Evolutionary conservation across 2,888 invertebrate genomes (phyloP), one percentile per base, ranked within the genome.

Genomic region (Drosophila villosipedis): DNA sequence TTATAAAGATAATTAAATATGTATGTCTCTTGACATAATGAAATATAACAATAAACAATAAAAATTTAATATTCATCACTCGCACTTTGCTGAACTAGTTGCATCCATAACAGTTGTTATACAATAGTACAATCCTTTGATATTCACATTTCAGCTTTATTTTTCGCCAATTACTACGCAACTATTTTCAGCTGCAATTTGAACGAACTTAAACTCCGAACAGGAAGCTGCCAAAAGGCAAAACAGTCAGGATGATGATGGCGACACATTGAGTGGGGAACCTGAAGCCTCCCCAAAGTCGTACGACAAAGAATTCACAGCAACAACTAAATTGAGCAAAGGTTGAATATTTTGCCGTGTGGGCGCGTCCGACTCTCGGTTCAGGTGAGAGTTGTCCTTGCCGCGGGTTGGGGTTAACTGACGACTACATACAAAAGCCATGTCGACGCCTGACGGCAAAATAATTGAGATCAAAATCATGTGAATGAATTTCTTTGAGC

Each of bases 381-480:
- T 49, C 31, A 49, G 35, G 47, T 31, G 33, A 49, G 39, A 65
- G 55, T 19, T 68, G 28, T 43, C 22, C 43, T 30, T 49, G 60
- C 12, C 4, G 30, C 43, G 33, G 30, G 33, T 37, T 22, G 37
- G 33, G 14, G 4, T n/a, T 5, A 19, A 49, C 37, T 54, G 50
- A 61, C 12, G 16, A 19, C 50, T 19, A 50, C 10, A 37, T 43
- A 53, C 52, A 84, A 80, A 76, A 63, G 58, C 30, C 65, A 61
- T 68, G 73, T 73, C 68, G 69, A 68, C 67, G 70, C 67, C 60
- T 78, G 66, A 65, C 55, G 55, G 39, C 64, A 71, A 85, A 88
- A 78, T 85, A 88, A 84, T 84, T 83, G 83, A 88, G 78, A 78
- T 75, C 76, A 68, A 74, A 77, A 80, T 82, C 67, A 72, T 83